Evolutionary conservation across 2,888 invertebrate species (phyloP), one percentile per base, ranked within the genome.

Genomic region (Erebia aethiops): DNA sequence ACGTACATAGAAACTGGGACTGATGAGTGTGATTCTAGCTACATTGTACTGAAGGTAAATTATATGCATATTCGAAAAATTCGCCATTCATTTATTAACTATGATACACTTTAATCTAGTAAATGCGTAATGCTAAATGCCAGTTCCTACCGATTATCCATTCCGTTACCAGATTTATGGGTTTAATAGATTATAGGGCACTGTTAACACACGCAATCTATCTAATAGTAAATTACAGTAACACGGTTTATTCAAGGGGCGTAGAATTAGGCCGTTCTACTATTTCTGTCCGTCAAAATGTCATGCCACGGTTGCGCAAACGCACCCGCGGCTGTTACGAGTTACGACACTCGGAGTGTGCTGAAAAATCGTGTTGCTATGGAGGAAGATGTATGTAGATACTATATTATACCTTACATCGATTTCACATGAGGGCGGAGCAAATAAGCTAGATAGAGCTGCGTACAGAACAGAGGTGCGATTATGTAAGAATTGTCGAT

Each of bases 221-320:
- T 41, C 46, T 3, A 56, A 46, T 46, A 46, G 56, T 69, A 70
- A 66, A 73, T 70, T 62, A 73, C 69, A 68, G 66, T 69, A 64
- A 1, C 67, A 71, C 68, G 13, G 65, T 65, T 73, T 46, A 73
- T 70, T 66, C 70, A 70, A 69, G 75, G 73, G 75, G 69, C 75
- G 73, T 72, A 75, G 77, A 81, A 78, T 78, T 79, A 82, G 82
- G 79, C 77, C 79, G 79, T 77, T 78, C 80, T 84, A 88, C 90
- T 91, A 92, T 92, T 92, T 90, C 87, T 86, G 91, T 87, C 77
- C 87, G 82, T 85, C 86, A 87, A 91, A 92, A 92, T 92, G 92
- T 92, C 92, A 89, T 83, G 81, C 81, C 80, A 46, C 46, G 46
- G 81, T 91, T 91, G 85, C 89, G 89, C 86, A 90, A 91, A 84